Conservation (phyloP, 53 echinoderm and acorn worm species). For the Arbacia lixula region DNA sequence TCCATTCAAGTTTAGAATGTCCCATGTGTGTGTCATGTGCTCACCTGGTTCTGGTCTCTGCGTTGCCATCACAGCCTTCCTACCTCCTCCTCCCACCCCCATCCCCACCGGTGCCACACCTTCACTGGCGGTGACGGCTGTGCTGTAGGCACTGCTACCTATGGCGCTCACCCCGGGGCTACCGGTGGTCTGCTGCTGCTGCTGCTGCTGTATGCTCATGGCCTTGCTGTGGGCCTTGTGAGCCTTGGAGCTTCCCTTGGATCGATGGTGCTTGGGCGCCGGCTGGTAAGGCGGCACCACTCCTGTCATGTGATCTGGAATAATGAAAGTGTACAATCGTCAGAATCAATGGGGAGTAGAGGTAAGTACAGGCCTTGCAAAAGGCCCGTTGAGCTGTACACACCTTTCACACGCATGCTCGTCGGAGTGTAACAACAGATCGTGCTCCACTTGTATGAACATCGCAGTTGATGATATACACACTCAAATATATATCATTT, state of each 20-base stretch:
- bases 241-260: slow-evolving; percentile 29
- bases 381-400: too few species aligned
- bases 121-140: slow-evolving; percentile 9
- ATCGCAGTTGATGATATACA: too few species aligned
- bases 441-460: too few species aligned
- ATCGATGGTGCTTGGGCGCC: slow-evolving; percentile 27
- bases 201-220: slow-evolving; percentile 9
- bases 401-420: too few species aligned
- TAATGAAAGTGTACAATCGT: too few species aligned
- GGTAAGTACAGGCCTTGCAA: too few species aligned
- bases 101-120: slow-evolving; percentile 27
- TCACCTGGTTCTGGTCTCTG: slow-evolving; percentile 49
- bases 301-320: slow-evolving; percentile 24
- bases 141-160: slow-evolving; percentile 13
- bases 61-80: neutral
- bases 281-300: slow-evolving; percentile 8
- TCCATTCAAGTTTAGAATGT: too few species aligned
- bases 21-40: too few species aligned
- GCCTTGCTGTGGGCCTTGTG: slow-evolving; percentile 18
- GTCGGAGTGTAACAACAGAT: too few species aligned
- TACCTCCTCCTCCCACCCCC: neutral
- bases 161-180: slow-evolving; percentile 3
- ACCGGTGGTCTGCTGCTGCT: neutral
- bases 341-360: too few species aligned
- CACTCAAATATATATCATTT: too few species aligned